These are phyloP conservation scores for Phrynocephalus versicolor DNA, from an alignment of 2,113 vertebrate genomes.

Conservation along the genomic window DNA sequence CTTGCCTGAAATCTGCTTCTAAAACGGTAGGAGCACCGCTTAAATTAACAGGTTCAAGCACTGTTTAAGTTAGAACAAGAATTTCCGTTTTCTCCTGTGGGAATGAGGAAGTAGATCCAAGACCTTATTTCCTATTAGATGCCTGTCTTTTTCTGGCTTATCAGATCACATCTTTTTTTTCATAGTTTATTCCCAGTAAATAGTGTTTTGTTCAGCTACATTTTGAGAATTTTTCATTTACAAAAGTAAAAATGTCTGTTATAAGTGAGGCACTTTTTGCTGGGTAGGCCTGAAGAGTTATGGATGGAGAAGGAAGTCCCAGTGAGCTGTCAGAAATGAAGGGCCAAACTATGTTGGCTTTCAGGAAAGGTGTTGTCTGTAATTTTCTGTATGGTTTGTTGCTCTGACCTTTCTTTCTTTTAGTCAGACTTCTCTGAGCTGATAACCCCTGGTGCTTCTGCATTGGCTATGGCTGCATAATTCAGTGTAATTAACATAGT, in stretches of 20 bases:
- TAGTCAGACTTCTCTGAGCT: not conserved
- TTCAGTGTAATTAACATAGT: not conserved
- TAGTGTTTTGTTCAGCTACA: not conserved
- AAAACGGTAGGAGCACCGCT: not conserved
- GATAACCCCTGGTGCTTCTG: not conserved
- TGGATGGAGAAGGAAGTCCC: not conserved
- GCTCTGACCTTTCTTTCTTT: not conserved
- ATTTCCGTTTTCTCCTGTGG: not conserved
- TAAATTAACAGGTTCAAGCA: not conserved
- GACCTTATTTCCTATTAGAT: not conserved
- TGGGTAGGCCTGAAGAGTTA: not conserved
- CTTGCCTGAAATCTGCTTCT: not conserved
- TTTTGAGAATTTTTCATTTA: no score
- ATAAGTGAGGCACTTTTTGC: not conserved
- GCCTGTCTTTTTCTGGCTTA: no score
- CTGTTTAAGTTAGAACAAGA: not conserved
- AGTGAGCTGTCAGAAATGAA: not conserved
- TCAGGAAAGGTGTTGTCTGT: not conserved
- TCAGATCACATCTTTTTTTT: not conserved
- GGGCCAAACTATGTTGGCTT: not conserved
- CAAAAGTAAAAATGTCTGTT: no score
- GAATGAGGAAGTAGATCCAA: not conserved
- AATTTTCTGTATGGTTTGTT: not conserved
- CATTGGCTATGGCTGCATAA: not conserved
- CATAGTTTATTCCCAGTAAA: not conserved